phyloP scores from a whole-genome alignment of 2,888 invertebrate genomes.

The Acrocyrtus sp. region DNA sequence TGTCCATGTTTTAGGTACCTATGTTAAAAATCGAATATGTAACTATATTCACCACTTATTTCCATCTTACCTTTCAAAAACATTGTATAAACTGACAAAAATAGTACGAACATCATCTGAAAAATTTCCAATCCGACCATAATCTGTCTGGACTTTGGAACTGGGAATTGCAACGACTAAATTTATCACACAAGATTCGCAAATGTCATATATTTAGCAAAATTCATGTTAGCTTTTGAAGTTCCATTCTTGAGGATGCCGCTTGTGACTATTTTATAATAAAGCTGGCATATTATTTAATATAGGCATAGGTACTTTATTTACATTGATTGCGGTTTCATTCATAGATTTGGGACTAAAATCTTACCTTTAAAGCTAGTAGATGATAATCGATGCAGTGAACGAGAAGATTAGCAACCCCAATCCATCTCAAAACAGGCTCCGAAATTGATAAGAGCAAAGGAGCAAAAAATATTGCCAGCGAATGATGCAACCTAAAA shows the following conservation, averaged over 20 bases:
- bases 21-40: too few species aligned
- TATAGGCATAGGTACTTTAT: too few species aligned
- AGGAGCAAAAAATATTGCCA: constrained; percentile 12
- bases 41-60: too few species aligned
- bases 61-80: constrained; percentile 19
- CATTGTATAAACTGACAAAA: constrained; percentile 17
- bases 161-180: constrained; percentile 13
- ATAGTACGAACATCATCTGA: constrained; percentile 19
- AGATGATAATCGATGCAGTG: constrained; percentile 26
- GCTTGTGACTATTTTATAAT: too few species aligned
- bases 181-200: too few species aligned
- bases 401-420: constrained; percentile 14
- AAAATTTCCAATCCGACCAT: constrained; percentile 24
- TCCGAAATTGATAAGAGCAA: constrained; percentile 1
- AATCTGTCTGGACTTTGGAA: constrained; percentile 28
- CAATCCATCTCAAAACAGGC: constrained; percentile 15
- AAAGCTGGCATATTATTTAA: too few species aligned
- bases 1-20: too few species aligned
- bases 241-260: too few species aligned
- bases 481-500: constrained; percentile 17
- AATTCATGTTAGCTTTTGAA: too few species aligned
- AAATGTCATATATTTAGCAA: too few species aligned
- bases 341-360: too few species aligned
- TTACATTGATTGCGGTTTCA: too few species aligned
- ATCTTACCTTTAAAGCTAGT: constrained; percentile 18